Evolutionary conservation across 2,888 invertebrate genomes (phyloP).

Genomic region (Drosophila nigritarsus): DNA sequence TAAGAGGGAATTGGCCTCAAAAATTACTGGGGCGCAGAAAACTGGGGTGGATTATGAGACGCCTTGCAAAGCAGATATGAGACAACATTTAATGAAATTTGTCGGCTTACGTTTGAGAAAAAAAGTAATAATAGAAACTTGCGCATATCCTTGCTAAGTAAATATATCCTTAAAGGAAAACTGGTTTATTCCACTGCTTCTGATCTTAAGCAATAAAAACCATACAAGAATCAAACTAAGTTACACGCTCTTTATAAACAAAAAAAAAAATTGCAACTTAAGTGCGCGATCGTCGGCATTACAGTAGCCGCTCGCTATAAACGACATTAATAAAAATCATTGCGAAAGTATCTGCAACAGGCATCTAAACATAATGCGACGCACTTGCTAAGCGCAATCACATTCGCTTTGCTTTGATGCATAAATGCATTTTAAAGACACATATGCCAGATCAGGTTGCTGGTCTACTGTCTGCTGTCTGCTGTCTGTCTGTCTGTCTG

Average conservation of each 20-base stretch:
- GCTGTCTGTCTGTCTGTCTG: constrained; percentile 4
- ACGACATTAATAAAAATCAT: constrained; percentile 82
- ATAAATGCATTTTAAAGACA: constrained; percentile 75
- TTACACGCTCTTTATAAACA: background rate
- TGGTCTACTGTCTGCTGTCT: constrained; percentile 6
- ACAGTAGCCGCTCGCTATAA: constrained; percentile 66
- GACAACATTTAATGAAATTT: constrained; percentile 5
- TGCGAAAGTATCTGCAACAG: constrained; percentile 76
- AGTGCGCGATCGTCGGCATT: background rate
- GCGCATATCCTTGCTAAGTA: background rate
- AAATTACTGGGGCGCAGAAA: constrained; percentile 25
- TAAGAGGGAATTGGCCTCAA: constrained; percentile 72
- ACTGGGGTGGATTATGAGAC: constrained; percentile 28
- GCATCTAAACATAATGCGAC: constrained; percentile 42
- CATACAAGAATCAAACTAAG: background rate
- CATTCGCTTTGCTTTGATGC: constrained; percentile 53
- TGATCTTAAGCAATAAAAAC: background rate
- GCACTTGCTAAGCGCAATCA: constrained; percentile 31
- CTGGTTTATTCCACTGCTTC: background rate
- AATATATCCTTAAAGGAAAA: background rate
- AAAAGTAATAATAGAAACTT: background rate
- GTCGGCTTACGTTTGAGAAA: background rate
- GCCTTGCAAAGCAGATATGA: background rate
- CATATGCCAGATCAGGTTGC: constrained; percentile 27
- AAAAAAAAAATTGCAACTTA: background rate